Evolutionary conservation across 2,888 invertebrate genomes (phyloP).

Genomic region (Julus scandinavius): DNA sequence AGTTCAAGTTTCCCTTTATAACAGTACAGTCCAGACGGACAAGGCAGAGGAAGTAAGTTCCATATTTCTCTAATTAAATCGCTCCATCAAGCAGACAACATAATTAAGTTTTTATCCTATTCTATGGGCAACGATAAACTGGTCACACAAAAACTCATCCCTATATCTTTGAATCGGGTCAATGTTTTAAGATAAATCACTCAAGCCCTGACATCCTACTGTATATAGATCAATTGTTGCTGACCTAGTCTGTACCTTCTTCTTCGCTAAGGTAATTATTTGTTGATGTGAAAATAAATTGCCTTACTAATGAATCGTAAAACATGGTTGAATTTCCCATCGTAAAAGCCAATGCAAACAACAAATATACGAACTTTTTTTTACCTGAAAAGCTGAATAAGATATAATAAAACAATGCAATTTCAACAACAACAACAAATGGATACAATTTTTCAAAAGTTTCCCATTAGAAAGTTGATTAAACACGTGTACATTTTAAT

Average conservation of each 20-base stretch:
- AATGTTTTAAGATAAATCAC: slow-evolving; percentile 36
- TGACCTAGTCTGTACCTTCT: neutral
- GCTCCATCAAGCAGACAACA: slow-evolving; percentile 2
- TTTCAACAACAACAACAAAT: too few relatives aligned
- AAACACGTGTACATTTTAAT: neutral
- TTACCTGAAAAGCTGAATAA: neutral
- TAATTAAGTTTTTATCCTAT: neutral
- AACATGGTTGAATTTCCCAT: neutral
- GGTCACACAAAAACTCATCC: neutral
- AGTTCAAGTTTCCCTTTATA: slow-evolving; percentile 22
- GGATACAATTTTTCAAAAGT: neutral
- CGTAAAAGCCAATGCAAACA: neutral
- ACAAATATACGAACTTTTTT: neutral
- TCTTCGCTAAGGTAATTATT: neutral
- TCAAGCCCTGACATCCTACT: neutral
- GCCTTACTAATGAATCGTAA: neutral
- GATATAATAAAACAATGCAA: neutral
- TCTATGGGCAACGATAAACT: neutral
- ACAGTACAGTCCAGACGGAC: neutral
- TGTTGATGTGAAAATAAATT: neutral
- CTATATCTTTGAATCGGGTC: slow-evolving; percentile 11
- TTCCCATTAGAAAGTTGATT: neutral
- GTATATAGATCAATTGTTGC: neutral
- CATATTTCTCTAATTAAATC: neutral
- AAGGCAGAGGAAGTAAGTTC: neutral